Conservation (phyloP, 2,797 vertebrate genomes). For the Chaetophractus vellerosus region DNA sequence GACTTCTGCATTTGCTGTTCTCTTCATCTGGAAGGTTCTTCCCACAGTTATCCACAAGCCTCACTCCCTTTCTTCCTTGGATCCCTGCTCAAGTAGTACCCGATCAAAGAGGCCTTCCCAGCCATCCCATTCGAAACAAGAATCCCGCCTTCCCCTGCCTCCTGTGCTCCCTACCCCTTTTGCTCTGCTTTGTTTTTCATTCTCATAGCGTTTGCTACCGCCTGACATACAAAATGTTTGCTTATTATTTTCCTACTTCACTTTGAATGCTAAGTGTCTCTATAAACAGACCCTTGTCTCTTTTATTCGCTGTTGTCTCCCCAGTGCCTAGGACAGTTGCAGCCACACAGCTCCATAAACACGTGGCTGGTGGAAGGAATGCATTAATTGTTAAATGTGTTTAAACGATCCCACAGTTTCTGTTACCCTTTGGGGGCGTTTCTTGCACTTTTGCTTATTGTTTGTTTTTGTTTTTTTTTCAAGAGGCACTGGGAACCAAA, state of each 20-base stretch:
- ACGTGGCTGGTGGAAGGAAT: not conserved
- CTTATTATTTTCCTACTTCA: not conserved
- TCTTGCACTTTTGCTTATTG: not conserved
- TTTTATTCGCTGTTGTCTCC: not conserved
- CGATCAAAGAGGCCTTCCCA: not conserved
- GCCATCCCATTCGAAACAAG: too few relatives aligned
- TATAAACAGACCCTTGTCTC: not conserved
- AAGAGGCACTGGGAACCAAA: too few relatives aligned
- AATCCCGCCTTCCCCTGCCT: not conserved
- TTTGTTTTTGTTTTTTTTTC: too few relatives aligned
- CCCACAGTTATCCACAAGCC: not conserved
- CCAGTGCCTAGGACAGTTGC: not conserved
- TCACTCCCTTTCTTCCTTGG: not conserved
- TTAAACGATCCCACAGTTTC: not conserved
- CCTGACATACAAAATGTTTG: not conserved
- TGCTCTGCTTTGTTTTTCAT: not conserved
- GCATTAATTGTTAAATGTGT: not conserved
- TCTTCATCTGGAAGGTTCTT: not conserved
- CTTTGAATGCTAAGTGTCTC: not conserved
- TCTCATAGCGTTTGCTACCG: not conserved
- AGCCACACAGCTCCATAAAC: not conserved
- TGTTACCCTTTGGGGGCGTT: not conserved
- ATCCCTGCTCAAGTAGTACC: not conserved
- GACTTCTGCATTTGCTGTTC: not conserved
- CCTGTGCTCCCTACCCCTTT: rapidly evolving